phyloP scores from a whole-genome alignment of 2,888 invertebrate species.

The Cosmia trapezina region DNA sequence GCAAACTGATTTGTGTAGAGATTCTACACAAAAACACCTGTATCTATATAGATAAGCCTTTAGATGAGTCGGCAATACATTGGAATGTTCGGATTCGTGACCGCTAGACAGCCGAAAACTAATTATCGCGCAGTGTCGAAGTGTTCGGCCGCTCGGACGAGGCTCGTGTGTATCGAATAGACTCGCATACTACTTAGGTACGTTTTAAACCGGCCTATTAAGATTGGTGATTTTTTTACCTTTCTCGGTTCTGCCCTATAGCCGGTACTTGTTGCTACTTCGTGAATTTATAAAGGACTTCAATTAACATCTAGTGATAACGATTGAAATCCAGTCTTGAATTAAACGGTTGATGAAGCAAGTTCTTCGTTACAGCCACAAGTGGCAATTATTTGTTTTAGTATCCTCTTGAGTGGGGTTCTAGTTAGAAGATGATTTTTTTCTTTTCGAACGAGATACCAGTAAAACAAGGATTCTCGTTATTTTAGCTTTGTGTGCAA shows the following conservation, averaged over 20 bases:
- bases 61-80: slow-evolving; percentile 82
- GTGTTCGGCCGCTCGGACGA: slow-evolving; percentile 65
- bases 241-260: slow-evolving; percentile 16
- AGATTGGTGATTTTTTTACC: slow-evolving; percentile 45
- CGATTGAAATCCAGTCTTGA: slow-evolving; percentile 20
- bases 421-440: slow-evolving; percentile 14
- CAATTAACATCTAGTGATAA: slow-evolving; percentile 21
- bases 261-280: slow-evolving; percentile 15
- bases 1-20: slow-evolving; percentile 78
- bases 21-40: slow-evolving; percentile 80
- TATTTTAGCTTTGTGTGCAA: slow-evolving; percentile 16
- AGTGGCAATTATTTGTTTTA: slow-evolving; percentile 58
- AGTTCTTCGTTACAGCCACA: slow-evolving; percentile 12
- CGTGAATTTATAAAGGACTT: slow-evolving; percentile 39
- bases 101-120: slow-evolving; percentile 81
- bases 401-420: slow-evolving; percentile 19
- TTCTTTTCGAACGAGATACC: slow-evolving; percentile 1
- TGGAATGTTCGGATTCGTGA: slow-evolving; percentile 84
- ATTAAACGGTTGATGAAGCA: slow-evolving; percentile 9
- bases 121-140: slow-evolving; percentile 80
- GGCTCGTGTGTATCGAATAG: slow-evolving; percentile 60
- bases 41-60: slow-evolving; percentile 75
- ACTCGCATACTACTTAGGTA: slow-evolving; percentile 53
- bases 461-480: slow-evolving; percentile 10
- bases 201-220: slow-evolving; percentile 46